Evolutionary conservation across 2,113 vertebrate genomes (phyloP).

Genomic region (Camelus dromedarius): DNA sequence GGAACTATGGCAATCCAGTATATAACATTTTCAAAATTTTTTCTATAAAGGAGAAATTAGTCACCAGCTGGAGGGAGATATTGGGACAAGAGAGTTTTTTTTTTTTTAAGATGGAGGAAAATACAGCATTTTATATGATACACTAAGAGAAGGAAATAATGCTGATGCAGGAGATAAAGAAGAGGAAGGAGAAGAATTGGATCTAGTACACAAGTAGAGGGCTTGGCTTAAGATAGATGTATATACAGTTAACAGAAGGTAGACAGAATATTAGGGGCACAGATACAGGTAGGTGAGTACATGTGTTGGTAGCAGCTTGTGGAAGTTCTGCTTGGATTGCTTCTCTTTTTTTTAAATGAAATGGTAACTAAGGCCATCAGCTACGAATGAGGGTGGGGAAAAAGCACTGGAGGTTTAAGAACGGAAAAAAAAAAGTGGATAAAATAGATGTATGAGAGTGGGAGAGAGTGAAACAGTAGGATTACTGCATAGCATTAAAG

Average conservation of each 20-base stretch:
- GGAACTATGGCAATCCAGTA: not conserved
- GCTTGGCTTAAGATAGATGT: not conserved
- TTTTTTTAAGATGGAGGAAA: constrained; percentile 20
- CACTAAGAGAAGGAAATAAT: not conserved
- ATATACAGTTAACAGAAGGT: not conserved
- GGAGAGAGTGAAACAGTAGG: not conserved
- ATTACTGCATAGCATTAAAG: not conserved
- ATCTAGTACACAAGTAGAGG: not conserved
- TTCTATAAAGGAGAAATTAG: not conserved
- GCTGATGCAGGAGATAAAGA: not conserved
- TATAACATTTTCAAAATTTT: not conserved
- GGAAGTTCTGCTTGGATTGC: not conserved
- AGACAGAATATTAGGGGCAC: not conserved
- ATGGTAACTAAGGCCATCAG: not conserved
- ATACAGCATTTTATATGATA: not conserved
- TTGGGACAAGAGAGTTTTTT: not conserved
- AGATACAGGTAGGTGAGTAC: not conserved
- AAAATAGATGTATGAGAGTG: not conserved
- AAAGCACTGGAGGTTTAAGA: constrained; percentile 25
- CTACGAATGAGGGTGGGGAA: not conserved
- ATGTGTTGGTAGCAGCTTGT: not conserved
- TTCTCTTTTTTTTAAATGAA: constrained; percentile 19
- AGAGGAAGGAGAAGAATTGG: constrained; percentile 22
- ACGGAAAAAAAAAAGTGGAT: not conserved
- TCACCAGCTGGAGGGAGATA: not conserved